Evolutionary conservation across 2,113 vertebrate species (phyloP).

Genomic region (Fukomys damarensis): DNA sequence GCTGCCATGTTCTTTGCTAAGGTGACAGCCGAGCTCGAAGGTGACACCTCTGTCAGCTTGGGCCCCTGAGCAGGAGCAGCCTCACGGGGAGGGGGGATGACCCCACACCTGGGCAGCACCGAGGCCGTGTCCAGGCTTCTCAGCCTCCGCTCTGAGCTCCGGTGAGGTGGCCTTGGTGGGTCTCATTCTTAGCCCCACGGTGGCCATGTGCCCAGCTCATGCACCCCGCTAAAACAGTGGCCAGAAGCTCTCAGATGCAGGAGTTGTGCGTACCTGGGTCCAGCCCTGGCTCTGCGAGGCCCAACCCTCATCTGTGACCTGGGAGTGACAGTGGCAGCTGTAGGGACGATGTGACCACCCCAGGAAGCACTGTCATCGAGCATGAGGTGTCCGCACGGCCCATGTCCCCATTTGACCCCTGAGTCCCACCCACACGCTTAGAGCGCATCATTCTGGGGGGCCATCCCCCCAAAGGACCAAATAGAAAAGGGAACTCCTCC

Average conservation of each 20-base stretch:
- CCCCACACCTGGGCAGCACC: background rate
- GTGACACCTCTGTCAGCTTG: background rate
- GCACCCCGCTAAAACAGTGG: rapidly evolving
- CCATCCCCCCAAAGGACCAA: background rate
- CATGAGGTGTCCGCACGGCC: background rate
- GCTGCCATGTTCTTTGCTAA: background rate
- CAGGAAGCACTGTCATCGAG: background rate
- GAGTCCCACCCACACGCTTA: background rate
- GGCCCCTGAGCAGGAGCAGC: background rate
- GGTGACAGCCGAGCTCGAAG: background rate
- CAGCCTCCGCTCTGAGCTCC: too few species aligned
- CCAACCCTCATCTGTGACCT: background rate
- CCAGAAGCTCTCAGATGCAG: background rate
- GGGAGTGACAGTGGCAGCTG: rapidly evolving
- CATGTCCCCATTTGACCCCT: too few species aligned
- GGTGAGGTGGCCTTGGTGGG: background rate
- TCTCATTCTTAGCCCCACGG: background rate
- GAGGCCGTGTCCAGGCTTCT: rapidly evolving
- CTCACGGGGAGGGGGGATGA: rapidly evolving
- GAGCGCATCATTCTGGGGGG: background rate
- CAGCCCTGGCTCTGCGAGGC: background rate
- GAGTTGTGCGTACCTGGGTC: background rate
- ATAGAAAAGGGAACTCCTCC: background rate
- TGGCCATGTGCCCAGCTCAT: rapidly evolving
- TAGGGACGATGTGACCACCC: background rate